Base-by-base conservation (phyloP, 2,888 invertebrate genomes). In the Cheilosia soror region DNA sequence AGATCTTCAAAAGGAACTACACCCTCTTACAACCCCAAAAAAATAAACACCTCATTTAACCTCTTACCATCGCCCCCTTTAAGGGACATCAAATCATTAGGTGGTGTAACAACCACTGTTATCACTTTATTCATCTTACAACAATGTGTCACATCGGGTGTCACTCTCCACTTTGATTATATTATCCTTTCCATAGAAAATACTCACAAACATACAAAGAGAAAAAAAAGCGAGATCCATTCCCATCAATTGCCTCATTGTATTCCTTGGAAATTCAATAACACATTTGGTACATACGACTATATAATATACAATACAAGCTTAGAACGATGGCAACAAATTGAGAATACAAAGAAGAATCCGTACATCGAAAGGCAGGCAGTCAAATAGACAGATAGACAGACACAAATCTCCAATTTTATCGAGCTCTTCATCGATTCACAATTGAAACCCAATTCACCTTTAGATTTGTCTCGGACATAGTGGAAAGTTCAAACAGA, bases 211-310 rank as follows among this genome's bases (percentile, higher is more conserved):
- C 15, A 20, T 7, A 47, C 7, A 47, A 37, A 49, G 31, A 53
- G 13, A 40, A 40, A 25, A 47, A 73, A 49, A 57, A 66, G 31
- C 2, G 20, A 20, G 20, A 20, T 20, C 20, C 20, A 51, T 29
- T 15, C 29, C 55, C 60, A 25, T 55, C 29, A 31, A 76, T 44
- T 81, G 53, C 20, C 33, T 33, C 20, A 65, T 71, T 49, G 27
- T 27, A 73, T 63, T 62, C 72, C 62, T 73, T 78, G 55, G 53
- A 73, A 84, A 79, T 79, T 75, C 79, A 84, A 79, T 79, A 79
- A 75, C 27, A 73, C 63, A 69, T 55, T 77, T 60, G 25, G 11
- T 37, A 37, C 37, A 9, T 37, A 37, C 11, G 6, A 7, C 0
- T 33, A 5, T 20, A 7, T 3, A 68, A n/a, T n/a, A 55, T 49